Evolutionary conservation across 2,888 invertebrate genomes (phyloP).

Genomic region (Pterobdella sp.): DNA sequence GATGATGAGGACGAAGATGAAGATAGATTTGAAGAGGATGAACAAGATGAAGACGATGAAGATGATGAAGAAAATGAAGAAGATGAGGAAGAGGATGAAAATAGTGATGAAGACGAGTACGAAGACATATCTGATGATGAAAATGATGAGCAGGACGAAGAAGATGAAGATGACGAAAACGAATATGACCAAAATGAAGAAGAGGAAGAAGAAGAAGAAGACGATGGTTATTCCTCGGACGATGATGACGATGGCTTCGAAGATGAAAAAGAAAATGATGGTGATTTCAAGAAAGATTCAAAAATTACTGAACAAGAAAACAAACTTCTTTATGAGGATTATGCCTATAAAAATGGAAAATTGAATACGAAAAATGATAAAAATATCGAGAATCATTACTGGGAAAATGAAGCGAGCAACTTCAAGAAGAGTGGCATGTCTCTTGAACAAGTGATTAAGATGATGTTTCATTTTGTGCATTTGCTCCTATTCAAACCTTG

Average conservation of each 20-base stretch:
- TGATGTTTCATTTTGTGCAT: too few relatives aligned
- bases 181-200: constrained; percentile 15
- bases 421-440: constrained; percentile 13
- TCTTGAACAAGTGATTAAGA: neutral
- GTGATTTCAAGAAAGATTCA: constrained; percentile 10
- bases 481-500: too few relatives aligned
- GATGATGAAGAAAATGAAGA: neutral
- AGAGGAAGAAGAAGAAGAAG: neutral
- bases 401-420: neutral
- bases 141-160: constrained; percentile 17
- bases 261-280: neutral
- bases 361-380: neutral
- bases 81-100: neutral
- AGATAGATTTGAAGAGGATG: neutral
- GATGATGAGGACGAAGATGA: constrained; percentile 4
- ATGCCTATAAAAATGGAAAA: constrained; percentile 15
- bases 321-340: neutral
- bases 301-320: constrained; percentile 4
- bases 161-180: constrained; percentile 7
- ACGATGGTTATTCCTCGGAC: neutral
- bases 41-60: neutral
- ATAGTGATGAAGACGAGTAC: neutral
- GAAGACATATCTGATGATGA: neutral
- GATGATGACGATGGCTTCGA: neutral
- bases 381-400: neutral